Conservation (phyloP, 2,888 invertebrate species). For the Phaedon cochleariae region DNA sequence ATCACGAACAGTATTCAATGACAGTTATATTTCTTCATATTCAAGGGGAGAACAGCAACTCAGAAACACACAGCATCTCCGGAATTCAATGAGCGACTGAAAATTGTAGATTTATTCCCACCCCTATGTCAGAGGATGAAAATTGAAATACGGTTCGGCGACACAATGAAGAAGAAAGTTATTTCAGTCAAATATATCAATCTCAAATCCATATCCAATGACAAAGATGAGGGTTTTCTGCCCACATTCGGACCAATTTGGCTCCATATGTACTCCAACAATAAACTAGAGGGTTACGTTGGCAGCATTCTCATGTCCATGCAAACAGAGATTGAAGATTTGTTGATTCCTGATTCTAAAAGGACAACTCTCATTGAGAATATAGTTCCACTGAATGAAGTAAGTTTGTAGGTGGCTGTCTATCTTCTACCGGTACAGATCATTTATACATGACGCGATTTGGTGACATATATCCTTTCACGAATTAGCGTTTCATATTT, state of each 20-base stretch:
- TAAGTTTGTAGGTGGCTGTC: not conserved
- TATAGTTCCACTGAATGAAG: slow-evolving; percentile 54
- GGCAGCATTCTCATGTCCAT: slow-evolving; percentile 80
- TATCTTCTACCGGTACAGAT: no score
- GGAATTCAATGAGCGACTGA: slow-evolving; percentile 79
- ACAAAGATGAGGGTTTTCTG: slow-evolving; percentile 71
- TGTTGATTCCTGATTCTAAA: slow-evolving; percentile 24
- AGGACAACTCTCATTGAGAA: slow-evolving; percentile 45
- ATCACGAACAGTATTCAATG: no score
- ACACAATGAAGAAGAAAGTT: slow-evolving; percentile 54
- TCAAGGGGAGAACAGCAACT: slow-evolving; percentile 67
- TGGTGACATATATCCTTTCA: no score
- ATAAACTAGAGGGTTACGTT: slow-evolving; percentile 70
- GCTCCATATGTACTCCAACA: slow-evolving; percentile 76
- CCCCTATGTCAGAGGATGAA: slow-evolving; percentile 78
- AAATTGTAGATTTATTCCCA: slow-evolving; percentile 84
- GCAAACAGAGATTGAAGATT: slow-evolving; percentile 67
- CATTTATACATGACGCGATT: no score
- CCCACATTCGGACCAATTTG: slow-evolving; percentile 87
- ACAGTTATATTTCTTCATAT: slow-evolving; percentile 19
- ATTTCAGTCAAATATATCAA: slow-evolving; percentile 68
- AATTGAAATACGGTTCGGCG: slow-evolving; percentile 68
- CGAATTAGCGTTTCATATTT: no score
- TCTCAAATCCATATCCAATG: slow-evolving; percentile 68
- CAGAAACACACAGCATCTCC: slow-evolving; percentile 71